These are phyloP conservation scores for Phyto melanocephala DNA, from an alignment of 2,888 invertebrate species.

Conservation along the genomic window DNA sequence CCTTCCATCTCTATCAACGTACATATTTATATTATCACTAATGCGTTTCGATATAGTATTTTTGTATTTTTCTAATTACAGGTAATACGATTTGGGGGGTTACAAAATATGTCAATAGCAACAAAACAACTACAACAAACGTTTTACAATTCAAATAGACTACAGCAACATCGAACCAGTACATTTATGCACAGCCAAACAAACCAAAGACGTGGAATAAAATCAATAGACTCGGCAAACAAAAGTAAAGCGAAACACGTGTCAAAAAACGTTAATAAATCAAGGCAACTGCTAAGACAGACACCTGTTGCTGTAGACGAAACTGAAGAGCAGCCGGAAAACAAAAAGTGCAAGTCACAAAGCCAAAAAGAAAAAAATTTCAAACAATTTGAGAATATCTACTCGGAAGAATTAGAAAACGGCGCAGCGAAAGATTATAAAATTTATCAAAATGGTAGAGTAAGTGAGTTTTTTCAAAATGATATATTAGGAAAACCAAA, in stretches of 20 bases:
- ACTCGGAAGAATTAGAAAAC: not conserved
- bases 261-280: constrained; percentile 4
- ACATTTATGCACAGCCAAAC: not conserved
- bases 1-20: not conserved
- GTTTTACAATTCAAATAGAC: not conserved
- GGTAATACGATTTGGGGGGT: constrained; percentile 1
- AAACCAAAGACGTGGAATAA: not conserved
- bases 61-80: constrained; percentile 27
- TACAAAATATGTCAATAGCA: constrained; percentile 53
- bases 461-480: constrained; percentile 70
- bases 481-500: constrained; percentile 48
- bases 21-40: not conserved
- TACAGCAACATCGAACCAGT: constrained; percentile 1
- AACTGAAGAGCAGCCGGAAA: not conserved
- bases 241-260: constrained; percentile 4
- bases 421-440: constrained; percentile 45
- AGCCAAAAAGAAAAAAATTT: not conserved
- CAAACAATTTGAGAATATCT: not conserved
- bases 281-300: constrained; percentile 30
- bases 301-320: constrained; percentile 47
- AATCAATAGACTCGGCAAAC: constrained; percentile 28
- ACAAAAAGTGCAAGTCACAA: not conserved
- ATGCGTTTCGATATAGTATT: not conserved
- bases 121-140: constrained; percentile 23
- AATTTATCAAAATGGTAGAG: constrained; percentile 70